These are phyloP conservation scores for Lordiphosa fenestrarum DNA, from an alignment of 2,888 invertebrate species.

Conservation along the genomic window DNA sequence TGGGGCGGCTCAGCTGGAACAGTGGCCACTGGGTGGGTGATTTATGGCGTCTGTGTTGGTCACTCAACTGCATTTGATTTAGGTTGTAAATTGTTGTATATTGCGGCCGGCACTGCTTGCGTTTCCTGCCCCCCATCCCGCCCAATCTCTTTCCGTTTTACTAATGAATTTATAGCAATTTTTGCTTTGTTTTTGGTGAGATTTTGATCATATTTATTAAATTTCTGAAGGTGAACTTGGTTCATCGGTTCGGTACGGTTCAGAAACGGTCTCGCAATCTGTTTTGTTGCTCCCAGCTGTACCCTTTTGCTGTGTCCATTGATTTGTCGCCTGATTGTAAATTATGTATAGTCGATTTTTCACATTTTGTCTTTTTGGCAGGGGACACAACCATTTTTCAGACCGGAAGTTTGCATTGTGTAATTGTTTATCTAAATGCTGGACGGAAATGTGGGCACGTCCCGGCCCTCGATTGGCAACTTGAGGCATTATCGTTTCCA, in stretches of 20 bases:
- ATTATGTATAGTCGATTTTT: constrained; percentile 18
- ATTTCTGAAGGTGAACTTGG: no score
- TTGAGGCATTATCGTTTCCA: constrained; percentile 32
- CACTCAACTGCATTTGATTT: constrained; percentile 76
- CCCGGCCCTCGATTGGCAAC: constrained; percentile 15
- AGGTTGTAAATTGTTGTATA: constrained; percentile 75
- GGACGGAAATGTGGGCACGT: constrained; percentile 45
- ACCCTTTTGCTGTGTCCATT: constrained; percentile 6
- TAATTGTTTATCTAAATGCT: constrained; percentile 62
- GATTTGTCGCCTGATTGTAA: constrained; percentile 27
- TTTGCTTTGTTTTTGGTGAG: constrained; percentile 8
- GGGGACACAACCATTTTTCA: constrained; percentile 11
- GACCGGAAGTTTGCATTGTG: constrained; percentile 54
- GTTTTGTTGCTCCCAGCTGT: not conserved
- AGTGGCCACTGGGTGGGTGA: constrained; percentile 42
- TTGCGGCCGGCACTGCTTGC: constrained; percentile 56
- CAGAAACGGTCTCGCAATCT: no score
- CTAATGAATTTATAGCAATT: constrained; percentile 73
- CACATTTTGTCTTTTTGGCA: constrained; percentile 4
- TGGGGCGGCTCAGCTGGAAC: constrained; percentile 61
- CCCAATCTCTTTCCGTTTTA: constrained; percentile 34
- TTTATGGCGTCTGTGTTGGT: constrained; percentile 75
- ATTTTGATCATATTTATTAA: not conserved
- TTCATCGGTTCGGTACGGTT: no score
- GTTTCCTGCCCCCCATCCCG: constrained; percentile 48